phyloP scores from a whole-genome alignment of 1,140 invertebrate species.

The Cotesia vestalis region DNA sequence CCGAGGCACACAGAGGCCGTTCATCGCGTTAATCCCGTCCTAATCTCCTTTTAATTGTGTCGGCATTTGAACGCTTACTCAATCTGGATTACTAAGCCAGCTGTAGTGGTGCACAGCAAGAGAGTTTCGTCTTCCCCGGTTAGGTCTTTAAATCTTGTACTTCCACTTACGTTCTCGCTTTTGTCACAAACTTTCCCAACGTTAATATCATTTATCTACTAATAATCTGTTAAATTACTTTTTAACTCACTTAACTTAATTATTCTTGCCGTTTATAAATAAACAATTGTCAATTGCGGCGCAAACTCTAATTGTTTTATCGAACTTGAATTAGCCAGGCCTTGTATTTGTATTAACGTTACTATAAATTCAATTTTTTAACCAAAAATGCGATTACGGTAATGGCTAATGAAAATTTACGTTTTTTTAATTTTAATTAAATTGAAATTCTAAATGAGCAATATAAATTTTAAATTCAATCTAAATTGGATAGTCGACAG shows the following conservation, averaged over 20 bases:
- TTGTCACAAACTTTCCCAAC: background rate
- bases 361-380: too few relatives aligned
- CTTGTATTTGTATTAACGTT: too few relatives aligned
- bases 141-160: background rate
- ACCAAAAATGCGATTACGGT: too few relatives aligned
- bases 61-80: conserved; percentile 52
- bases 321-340: too few relatives aligned
- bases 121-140: background rate
- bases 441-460: too few relatives aligned
- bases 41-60: conserved; percentile 58
- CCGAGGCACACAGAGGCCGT: conserved; percentile 37
- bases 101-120: conserved; percentile 30
- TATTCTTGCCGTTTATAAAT: background rate
- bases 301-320: too few relatives aligned
- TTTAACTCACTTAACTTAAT: background rate
- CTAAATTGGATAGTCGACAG: too few relatives aligned
- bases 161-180: conserved; percentile 2
- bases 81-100: conserved; percentile 51
- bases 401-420: too few relatives aligned
- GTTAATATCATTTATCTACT: background rate
- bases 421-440: too few relatives aligned
- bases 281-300: too few relatives aligned
- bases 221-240: conserved; percentile 1
- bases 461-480: too few relatives aligned
- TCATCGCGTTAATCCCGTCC: conserved; percentile 41